Base-by-base conservation (phyloP, 2,113 vertebrate genomes). In the Dipodomys stephensi region DNA sequence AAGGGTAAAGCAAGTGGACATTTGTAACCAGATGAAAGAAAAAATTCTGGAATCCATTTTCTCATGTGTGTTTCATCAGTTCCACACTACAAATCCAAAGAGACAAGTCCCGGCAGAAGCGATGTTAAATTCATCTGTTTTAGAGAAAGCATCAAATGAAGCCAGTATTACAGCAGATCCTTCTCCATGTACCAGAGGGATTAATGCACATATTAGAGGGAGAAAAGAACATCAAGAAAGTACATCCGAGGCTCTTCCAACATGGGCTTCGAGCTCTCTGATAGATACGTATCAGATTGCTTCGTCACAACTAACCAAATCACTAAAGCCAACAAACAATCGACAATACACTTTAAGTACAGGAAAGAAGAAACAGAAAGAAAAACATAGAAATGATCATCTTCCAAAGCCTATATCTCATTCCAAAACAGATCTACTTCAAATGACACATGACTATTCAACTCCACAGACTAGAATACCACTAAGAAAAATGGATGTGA, bases 121-220 rank as follows among this genome's bases (percentile, higher is more conserved):
- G 87, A 79, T 23, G 19, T 32, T 23, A n/a, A 76, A 46, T 44
- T 84, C 92, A 87, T 25, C 88, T 25, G 20, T 67, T 89, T 83
- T 83, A 73, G 62, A 90, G 39, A 92, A 95, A 68, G 8, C 72
- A 93, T 62, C 64, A 72, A 68, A 79, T 0, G 10, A 83, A 94
- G 62, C 28, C 44, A 65, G 11, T 35, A 35, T 23, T 87, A 71
- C 12, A 35, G 67, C 18, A 44, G 73, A 15, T 16, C 35, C 78
- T 2, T 22, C 20, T 69, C 68, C 67, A 15, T 32, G 35, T 72
- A 18, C 85, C 67, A 39, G 23, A 68, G 39, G 25, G 87, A 19
- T 46, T 73, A 23, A 57, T 67, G 9, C 74, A 28, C 67, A 22
- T 27, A 9, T 22, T 35, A 46, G 10, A 69, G 53, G 23, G 85